These are phyloP conservation scores for Andrena trimmerana DNA, from an alignment of 2,888 invertebrate genomes.

Conservation along the genomic window DNA sequence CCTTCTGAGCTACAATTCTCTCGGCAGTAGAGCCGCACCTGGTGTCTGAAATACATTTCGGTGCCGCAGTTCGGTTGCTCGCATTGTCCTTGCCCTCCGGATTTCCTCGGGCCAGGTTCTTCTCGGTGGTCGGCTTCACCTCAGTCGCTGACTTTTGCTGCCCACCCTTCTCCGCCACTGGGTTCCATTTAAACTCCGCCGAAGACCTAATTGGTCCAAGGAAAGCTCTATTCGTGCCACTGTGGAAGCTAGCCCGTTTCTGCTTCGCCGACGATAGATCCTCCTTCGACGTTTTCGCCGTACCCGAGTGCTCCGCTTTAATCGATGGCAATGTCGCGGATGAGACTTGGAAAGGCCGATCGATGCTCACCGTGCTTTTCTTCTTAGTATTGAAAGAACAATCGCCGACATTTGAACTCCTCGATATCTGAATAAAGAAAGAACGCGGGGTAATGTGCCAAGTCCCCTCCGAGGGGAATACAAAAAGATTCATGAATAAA, in stretches of 20 bases:
- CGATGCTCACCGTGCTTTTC: constrained; percentile 65
- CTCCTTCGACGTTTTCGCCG: constrained; percentile 35
- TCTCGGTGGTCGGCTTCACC: constrained; percentile 46
- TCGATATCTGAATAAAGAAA: constrained; percentile 16
- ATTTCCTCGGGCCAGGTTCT: not conserved
- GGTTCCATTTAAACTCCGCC: constrained; percentile 26
- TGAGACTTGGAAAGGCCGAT: constrained; percentile 45
- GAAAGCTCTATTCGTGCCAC: constrained; percentile 79
- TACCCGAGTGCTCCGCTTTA: constrained; percentile 35
- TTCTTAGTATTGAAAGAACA: constrained; percentile 36
- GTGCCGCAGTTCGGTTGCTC: not conserved
- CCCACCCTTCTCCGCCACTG: constrained; percentile 21
- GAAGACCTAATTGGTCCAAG: constrained; percentile 66
- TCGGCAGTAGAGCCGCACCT: not conserved
- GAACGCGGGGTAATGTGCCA: not conserved
- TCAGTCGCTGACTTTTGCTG: constrained; percentile 14
- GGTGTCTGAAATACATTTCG: not conserved
- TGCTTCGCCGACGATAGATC: constrained; percentile 70
- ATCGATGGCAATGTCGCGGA: constrained; percentile 19
- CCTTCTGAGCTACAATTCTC: not conserved
- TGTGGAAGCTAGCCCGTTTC: constrained; percentile 80
- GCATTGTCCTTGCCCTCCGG: not conserved
- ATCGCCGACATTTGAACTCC: not conserved
- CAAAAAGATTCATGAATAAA: not conserved
- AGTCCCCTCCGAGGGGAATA: no score